Percentiles rank a stretch among this genome's conserved stretches.
Evolutionary conservation across 2,888 invertebrate species (phyloP).

Genomic region (Spisula solida): DNA sequence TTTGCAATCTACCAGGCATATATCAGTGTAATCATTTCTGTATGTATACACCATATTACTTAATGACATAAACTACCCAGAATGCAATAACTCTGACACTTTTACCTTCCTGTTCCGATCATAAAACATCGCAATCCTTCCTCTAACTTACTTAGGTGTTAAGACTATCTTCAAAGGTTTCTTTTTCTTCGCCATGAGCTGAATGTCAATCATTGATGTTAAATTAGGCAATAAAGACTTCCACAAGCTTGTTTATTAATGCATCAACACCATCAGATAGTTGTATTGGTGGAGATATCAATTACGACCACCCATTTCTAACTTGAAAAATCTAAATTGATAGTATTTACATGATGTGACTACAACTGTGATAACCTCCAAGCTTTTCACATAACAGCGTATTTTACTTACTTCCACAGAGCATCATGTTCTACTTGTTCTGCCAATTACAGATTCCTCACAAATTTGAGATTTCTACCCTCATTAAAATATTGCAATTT

Average conservation of each 20-base stretch:
- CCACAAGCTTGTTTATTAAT: slow-evolving; percentile 38
- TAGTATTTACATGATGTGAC: slow-evolving; percentile 6
- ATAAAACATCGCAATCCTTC: slow-evolving; percentile 26
- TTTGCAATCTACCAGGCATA: background rate
- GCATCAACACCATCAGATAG: slow-evolving; percentile 28
- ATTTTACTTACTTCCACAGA: background rate
- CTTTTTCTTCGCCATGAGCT: background rate
- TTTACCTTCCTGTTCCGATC: slow-evolving; percentile 29
- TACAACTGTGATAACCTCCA: background rate
- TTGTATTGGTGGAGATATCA: slow-evolving; percentile 30
- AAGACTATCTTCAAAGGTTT: slow-evolving; percentile 5
- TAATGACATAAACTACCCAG: slow-evolving; percentile 33
- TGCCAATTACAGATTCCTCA: no score
- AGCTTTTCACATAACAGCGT: background rate
- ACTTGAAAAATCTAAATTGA: background rate
- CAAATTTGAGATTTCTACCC: no score
- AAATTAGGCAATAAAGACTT: slow-evolving; percentile 48
- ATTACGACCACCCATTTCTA: slow-evolving; percentile 43
- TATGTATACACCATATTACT: slow-evolving; percentile 15
- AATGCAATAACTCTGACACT: slow-evolving; percentile 36
- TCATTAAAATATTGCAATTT: no score
- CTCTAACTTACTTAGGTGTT: background rate
- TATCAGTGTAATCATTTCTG: background rate
- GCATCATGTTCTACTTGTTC: no score
- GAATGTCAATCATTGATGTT: slow-evolving; percentile 42